These are phyloP conservation scores for Drosophila barbarae DNA, from an alignment of 2,888 invertebrate genomes.

Conservation along the genomic window DNA sequence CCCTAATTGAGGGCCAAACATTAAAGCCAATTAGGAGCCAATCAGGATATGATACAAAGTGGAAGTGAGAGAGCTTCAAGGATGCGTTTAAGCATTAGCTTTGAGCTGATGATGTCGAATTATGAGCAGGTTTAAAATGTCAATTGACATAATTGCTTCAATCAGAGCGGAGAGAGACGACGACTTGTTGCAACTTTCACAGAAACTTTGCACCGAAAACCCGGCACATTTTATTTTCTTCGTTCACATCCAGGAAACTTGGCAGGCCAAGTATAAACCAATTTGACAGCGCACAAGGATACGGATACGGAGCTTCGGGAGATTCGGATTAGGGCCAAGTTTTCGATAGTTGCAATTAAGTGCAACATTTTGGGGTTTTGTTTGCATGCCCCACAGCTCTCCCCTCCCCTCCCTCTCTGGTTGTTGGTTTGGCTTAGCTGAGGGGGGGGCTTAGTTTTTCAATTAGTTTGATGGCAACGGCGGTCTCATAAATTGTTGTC, in stretches of 20 bases:
- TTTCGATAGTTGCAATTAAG: constrained; percentile 62
- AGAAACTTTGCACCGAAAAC: constrained; percentile 1
- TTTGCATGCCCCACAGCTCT: constrained; percentile 35
- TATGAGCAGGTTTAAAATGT: constrained; percentile 33
- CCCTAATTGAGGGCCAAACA: neutral
- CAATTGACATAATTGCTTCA: constrained; percentile 55
- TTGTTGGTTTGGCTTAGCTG: constrained; percentile 26
- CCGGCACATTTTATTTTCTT: neutral
- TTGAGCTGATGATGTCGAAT: no score
- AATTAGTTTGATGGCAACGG: constrained; percentile 58
- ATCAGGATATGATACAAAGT: no score
- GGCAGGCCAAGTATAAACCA: constrained; percentile 60
- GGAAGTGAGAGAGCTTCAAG: no score
- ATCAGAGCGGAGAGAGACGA: constrained; percentile 10
- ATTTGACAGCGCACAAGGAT: constrained; percentile 34
- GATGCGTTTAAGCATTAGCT: no score
- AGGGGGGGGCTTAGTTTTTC: constrained; percentile 55
- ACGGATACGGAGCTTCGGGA: neutral
- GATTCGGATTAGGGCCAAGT: constrained; percentile 32
- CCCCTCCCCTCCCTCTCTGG: neutral
- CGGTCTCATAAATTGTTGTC: constrained; percentile 39
- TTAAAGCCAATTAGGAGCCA: constrained; percentile 2
- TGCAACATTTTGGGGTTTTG: constrained; percentile 57
- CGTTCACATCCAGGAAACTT: constrained; percentile 14
- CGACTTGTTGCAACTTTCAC: constrained; percentile 24